Conservation (phyloP, 2,113 vertebrate species). For the Gymnocephalus cernua region DNA sequence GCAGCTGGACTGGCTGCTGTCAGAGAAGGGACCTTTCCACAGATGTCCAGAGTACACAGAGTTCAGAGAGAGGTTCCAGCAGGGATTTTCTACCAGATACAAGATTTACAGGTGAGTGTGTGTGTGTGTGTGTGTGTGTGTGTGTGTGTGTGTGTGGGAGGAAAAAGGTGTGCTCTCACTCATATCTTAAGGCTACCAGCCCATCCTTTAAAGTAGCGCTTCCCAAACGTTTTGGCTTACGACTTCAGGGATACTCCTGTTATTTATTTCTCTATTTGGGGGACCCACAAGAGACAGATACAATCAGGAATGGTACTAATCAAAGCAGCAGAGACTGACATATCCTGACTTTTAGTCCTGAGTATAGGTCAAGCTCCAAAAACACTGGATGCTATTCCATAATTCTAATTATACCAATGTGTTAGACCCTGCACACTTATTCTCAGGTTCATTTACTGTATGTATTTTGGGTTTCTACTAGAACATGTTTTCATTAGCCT, state of each 20-base stretch:
- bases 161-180: not conserved
- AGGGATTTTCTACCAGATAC: constrained; percentile 98
- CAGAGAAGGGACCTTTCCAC: constrained; percentile 96
- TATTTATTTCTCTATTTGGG: no score
- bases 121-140: constrained; percentile 1
- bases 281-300: no score
- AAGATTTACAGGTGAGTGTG: constrained; percentile 97
- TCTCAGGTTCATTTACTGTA: no score
- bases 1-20: constrained; percentile 96
- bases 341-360: not conserved
- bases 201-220: not conserved
- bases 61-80: constrained; percentile 95
- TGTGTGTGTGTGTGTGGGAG: not conserved
- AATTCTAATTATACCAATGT: not conserved
- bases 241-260: no score
- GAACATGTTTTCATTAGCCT: no score
- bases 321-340: no score
- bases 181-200: not conserved
- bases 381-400: not conserved
- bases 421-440: not conserved
- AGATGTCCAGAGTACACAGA: constrained; percentile 94
- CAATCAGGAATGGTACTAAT: no score
- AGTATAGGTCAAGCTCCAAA: not conserved
- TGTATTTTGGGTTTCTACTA: no score
- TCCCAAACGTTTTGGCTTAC: not conserved